Evolutionary conservation across 2,113 vertebrate species (phyloP), one percentile per base, ranked within the genome.

Genomic region (Pseudopipra pipra): DNA sequence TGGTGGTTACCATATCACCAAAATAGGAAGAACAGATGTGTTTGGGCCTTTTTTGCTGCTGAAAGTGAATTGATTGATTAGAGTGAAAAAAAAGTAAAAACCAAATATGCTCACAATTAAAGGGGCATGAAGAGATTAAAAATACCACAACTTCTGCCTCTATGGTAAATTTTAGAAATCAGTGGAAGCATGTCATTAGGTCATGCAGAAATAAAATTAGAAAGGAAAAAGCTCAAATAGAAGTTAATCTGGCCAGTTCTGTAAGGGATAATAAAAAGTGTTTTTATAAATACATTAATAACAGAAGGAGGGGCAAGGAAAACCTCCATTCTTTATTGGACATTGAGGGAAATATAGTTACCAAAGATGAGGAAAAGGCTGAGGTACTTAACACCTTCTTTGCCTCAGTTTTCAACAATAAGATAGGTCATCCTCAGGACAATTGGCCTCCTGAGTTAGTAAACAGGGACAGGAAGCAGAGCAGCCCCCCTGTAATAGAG

Each of bases 61-160:
- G 37, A 74, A 76, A 15, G 2, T 21, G 25, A 72, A 17, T 28
- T 35, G 6, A 22, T 52, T 5, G 7, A 13, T 54, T 78, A 5
- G 22, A 54, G 14, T 51, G 10, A 35, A 14, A 7, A 21, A 43
- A 52, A n/a, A 13, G 25, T 35, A 17, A 7, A 39, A 24, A 4
- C 3, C 18, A 27, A 62, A 46, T 0, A 7, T 5, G 4, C 3
- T 62, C 5, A 44, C 3, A n/a, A 1, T 37, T 66, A 24, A 52
- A 54, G 3, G 1, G 2, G 1, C 27, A 68, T 17, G 6, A 79
- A 15, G 18, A 80, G 5, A 62, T 61, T n/a, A 68, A 79, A 90
- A 88, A 56, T 66, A 35, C 9, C 28, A 22, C 14, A 82, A 30
- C 14, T 79, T 80, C 54, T 76, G 9, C 3, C 20, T 28, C 3